phyloP scores from a whole-genome alignment of 2,113 vertebrate genomes.

The Oreochromis tanganicae region DNA sequence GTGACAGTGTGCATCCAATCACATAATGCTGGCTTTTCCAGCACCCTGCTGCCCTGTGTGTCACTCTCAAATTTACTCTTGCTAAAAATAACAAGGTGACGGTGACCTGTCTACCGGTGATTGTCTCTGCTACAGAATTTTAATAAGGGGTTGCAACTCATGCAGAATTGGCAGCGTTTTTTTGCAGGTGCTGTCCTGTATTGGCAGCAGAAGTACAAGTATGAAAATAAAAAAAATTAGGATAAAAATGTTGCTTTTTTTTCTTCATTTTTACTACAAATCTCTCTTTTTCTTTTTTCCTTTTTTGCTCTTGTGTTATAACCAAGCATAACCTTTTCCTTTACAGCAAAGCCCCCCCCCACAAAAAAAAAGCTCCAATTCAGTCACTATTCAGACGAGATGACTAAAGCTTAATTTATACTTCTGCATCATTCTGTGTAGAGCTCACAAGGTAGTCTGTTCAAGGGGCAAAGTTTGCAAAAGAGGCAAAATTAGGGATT shows the following conservation, averaged over 20 bases:
- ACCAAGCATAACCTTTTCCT: neutral
- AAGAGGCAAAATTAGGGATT: neutral
- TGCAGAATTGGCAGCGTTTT: constrained; percentile 1
- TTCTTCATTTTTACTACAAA: neutral
- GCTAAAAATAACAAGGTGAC: constrained; percentile 56
- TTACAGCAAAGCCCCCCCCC: neutral
- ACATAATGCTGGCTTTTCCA: constrained; percentile 35
- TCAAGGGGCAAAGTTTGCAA: neutral
- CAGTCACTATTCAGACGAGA: neutral
- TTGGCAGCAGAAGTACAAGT: neutral
- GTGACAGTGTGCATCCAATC: constrained; percentile 8
- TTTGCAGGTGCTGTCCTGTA: neutral
- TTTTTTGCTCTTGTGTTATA: neutral
- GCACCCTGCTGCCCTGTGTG: neutral
- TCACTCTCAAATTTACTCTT: constrained; percentile 30
- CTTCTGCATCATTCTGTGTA: neutral
- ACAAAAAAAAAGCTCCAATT: neutral
- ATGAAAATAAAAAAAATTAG: neutral
- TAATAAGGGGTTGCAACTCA: neutral
- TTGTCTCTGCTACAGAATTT: constrained; percentile 41
- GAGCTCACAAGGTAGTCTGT: neutral
- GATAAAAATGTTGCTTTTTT: neutral
- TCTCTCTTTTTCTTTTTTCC: neutral
- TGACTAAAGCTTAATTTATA: neutral
- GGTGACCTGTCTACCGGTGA: constrained; percentile 29